These are phyloP conservation scores for Cirrhinus molitorella DNA, from an alignment of 2,797 vertebrate genomes.

Conservation along the genomic window DNA sequence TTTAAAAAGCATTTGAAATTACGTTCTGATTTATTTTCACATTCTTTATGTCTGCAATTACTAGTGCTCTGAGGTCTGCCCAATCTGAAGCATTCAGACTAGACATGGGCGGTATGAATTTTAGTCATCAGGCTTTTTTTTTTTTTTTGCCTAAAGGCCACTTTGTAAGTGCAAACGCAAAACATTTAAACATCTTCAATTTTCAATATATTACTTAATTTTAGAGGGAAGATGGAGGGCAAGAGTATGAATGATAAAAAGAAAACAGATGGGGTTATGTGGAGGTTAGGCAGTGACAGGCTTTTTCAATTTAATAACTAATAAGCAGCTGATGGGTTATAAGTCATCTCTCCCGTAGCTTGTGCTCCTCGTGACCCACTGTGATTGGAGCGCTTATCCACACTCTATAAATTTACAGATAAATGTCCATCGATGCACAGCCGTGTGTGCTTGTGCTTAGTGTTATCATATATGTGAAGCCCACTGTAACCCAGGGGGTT, in stretches of 20 bases:
- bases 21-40: conserved; percentile 2
- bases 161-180: neutral
- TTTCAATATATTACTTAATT: conserved; percentile 7
- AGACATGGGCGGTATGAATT: neutral
- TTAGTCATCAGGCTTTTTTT: neutral
- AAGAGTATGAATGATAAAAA: conserved; percentile 19
- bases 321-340: conserved; percentile 32
- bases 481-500: conserved; percentile 4
- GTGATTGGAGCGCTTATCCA: conserved; percentile 34
- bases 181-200: conserved; percentile 15
- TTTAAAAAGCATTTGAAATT: neutral
- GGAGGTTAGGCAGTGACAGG: conserved; percentile 39
- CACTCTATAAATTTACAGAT: conserved; percentile 53
- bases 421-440: conserved; percentile 20
- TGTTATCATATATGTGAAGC: conserved; percentile 25
- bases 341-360: conserved; percentile 46
- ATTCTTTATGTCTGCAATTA: neutral
- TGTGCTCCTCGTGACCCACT: conserved; percentile 23
- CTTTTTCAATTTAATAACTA: conserved; percentile 51
- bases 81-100: neutral
- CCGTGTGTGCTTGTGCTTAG: conserved; percentile 30
- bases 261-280: conserved; percentile 39
- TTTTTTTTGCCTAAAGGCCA: neutral
- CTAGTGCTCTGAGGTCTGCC: neutral
- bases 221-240: neutral